Percentiles rank a stretch among this genome's conserved stretches.
These are phyloP conservation scores for Crotalus helleri DNA, from an alignment of 2,113 vertebrate genomes.

Conservation along the genomic window DNA sequence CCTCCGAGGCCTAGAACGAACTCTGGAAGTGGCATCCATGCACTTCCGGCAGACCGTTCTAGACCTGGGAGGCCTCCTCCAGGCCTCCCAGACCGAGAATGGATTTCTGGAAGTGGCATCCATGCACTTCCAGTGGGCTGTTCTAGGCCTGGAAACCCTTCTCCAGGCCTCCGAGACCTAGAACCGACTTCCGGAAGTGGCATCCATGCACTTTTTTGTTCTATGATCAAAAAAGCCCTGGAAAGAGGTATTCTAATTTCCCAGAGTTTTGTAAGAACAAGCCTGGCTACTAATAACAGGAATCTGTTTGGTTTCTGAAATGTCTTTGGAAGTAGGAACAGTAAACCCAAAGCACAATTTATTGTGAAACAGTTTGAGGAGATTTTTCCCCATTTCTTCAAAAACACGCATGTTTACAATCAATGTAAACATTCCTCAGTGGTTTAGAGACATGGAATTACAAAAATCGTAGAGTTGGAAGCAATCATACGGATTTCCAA, in stretches of 20 bases:
- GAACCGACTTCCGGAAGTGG: too few species aligned
- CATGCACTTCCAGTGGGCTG: too few species aligned
- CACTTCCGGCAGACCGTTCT: too few species aligned
- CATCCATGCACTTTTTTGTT: too few species aligned
- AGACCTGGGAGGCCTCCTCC: too few species aligned
- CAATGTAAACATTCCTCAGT: background rate
- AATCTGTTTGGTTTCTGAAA: background rate
- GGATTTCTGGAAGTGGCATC: too few species aligned
- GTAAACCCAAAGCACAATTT: background rate
- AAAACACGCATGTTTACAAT: background rate
- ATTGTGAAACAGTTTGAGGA: background rate
- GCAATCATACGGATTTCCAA: background rate
- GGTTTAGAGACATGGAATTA: background rate
- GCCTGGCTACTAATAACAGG: background rate
- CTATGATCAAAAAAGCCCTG: too few species aligned
- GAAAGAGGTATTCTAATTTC: background rate
- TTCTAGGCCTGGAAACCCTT: too few species aligned
- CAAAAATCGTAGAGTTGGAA: background rate
- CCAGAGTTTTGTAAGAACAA: background rate
- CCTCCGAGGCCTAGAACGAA: too few species aligned
- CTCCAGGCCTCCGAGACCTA: too few species aligned
- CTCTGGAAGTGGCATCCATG: too few species aligned
- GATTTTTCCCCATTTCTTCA: background rate
- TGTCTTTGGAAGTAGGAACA: background rate
- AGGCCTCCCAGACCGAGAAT: too few species aligned